phyloP scores from a whole-genome alignment of 1,140 invertebrate species.

The Zaprionus inermis region DNA sequence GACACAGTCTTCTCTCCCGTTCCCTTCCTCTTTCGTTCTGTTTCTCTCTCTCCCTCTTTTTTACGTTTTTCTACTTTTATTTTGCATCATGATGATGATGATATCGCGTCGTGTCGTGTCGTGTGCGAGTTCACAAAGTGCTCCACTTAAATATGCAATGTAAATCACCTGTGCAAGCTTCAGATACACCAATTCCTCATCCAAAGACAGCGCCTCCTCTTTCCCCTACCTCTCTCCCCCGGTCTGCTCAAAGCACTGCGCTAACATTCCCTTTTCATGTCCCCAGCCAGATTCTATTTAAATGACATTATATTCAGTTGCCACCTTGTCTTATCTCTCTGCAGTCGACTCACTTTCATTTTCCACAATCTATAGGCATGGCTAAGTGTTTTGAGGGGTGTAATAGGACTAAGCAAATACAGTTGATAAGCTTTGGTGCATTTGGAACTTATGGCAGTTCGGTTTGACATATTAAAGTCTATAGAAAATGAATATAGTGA shows the following conservation, averaged over 20 bases:
- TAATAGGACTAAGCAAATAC: not conserved
- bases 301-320: slow-evolving; percentile 76
- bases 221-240: not conserved
- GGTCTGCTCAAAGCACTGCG: slow-evolving; percentile 36
- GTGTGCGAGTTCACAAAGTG: slow-evolving; percentile 69
- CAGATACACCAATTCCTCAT: slow-evolving; percentile 40
- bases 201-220: not conserved
- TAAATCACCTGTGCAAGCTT: slow-evolving; percentile 76
- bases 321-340: slow-evolving; percentile 60
- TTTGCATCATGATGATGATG: slow-evolving; percentile 59
- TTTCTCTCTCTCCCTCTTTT: not conserved
- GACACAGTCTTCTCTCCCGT: slow-evolving; percentile 1
- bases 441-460: not conserved
- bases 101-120: slow-evolving; percentile 49
- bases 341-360: slow-evolving; percentile 10
- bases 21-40: not conserved
- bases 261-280: slow-evolving; percentile 76
- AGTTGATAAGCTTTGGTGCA: not conserved
- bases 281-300: slow-evolving; percentile 75
- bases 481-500: no score
- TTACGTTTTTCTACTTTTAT: slow-evolving; percentile 39
- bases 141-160: slow-evolving; percentile 82
- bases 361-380: slow-evolving; percentile 13
- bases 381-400: not conserved
- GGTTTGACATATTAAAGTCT: not conserved